These are phyloP conservation scores for Hemitrygon akajei DNA, from an alignment of 2,797 vertebrate genomes.

Conservation along the genomic window DNA sequence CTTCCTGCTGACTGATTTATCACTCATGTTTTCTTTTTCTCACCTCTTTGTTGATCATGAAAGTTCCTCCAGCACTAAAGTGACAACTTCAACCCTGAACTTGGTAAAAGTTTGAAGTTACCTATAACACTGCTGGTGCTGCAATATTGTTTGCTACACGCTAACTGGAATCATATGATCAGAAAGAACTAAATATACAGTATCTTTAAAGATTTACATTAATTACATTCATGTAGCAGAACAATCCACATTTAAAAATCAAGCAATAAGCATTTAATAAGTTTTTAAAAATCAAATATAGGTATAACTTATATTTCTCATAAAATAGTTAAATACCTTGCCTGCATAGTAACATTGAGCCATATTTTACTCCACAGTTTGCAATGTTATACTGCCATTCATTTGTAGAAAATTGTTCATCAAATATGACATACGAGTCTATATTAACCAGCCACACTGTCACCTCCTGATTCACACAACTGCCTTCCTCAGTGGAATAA, in stretches of 20 bases:
- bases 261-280: background rate
- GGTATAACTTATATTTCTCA: background rate
- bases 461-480: slow-evolving; percentile 43
- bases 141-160: background rate
- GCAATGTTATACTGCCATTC: background rate
- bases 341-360: background rate
- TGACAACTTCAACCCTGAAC: background rate
- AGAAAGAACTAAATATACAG: background rate
- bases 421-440: background rate
- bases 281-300: too few species aligned
- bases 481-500: slow-evolving; percentile 47
- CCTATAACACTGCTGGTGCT: background rate
- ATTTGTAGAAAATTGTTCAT: background rate
- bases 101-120: background rate
- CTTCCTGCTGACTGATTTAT: background rate
- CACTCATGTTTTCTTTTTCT: background rate
- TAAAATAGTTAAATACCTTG: slow-evolving; percentile 8
- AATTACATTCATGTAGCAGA: background rate
- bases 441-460: background rate
- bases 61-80: background rate
- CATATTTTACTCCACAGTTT: background rate
- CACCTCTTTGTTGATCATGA: background rate
- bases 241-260: background rate
- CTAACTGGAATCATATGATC: background rate
- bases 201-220: background rate